phyloP scores from a whole-genome alignment of 2,113 vertebrate genomes.

The Cheilinus undulatus region DNA sequence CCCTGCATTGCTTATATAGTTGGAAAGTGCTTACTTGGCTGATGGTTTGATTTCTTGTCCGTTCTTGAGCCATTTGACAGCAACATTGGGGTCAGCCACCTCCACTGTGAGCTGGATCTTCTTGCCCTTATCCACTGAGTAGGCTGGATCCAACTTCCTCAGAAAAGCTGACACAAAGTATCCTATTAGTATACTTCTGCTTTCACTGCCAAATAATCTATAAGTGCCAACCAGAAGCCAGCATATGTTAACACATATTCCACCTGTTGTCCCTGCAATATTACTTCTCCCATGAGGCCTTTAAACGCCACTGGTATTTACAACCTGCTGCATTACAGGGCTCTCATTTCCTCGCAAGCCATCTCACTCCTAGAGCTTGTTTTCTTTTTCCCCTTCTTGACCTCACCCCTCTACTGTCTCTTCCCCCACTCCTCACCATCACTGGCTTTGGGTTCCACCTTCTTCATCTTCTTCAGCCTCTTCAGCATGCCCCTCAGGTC shows the following conservation, averaged over 20 bases:
- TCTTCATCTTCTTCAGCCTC: slow-evolving; percentile 90
- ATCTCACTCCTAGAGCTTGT: slow-evolving; percentile 14
- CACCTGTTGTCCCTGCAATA: slow-evolving; percentile 44
- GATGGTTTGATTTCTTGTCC: slow-evolving; percentile 91
- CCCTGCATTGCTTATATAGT: accelerated
- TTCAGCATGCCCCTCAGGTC: slow-evolving; percentile 93
- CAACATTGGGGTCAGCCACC: slow-evolving; percentile 82
- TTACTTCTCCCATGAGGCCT: slow-evolving; percentile 28
- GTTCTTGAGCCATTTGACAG: slow-evolving; percentile 91
- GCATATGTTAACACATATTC: slow-evolving; percentile 34
- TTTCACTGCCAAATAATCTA: slow-evolving; percentile 45
- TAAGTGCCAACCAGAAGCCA: slow-evolving; percentile 27
- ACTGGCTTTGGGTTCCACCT: slow-evolving; percentile 88
- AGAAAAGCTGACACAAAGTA: slow-evolving; percentile 85
- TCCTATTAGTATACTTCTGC: slow-evolving; percentile 10
- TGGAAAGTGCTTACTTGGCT: slow-evolving; percentile 84
- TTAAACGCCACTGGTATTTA: slow-evolving; percentile 46
- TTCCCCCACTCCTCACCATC: slow-evolving; percentile 81
- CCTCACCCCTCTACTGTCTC: not conserved
- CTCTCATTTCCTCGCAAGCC: slow-evolving; percentile 25
- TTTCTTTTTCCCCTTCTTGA: slow-evolving; percentile 18
- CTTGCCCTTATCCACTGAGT: slow-evolving; percentile 89
- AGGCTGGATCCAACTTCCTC: slow-evolving; percentile 87
- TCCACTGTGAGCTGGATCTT: slow-evolving; percentile 88
- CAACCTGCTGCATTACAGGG: slow-evolving; percentile 29